Percentiles rank a stretch among this genome's conserved stretches.
Evolutionary conservation across 2,113 vertebrate species (phyloP).

Genomic region (Dolichallabes microphthalmus): DNA sequence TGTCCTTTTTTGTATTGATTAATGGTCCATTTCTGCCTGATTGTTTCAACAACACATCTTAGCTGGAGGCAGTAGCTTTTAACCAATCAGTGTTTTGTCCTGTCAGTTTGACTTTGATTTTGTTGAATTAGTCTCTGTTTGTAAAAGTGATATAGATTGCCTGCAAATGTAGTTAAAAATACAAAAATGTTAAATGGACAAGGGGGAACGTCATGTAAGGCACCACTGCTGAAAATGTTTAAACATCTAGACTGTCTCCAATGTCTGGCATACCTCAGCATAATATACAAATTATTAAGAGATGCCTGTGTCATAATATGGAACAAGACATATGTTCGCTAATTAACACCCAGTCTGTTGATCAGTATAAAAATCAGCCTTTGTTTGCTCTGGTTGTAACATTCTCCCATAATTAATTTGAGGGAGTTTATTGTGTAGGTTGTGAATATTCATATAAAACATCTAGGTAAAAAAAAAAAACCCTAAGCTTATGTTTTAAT

Average conservation of each 20-base stretch:
- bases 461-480: slow-evolving; percentile 57
- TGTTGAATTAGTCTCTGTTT: background rate
- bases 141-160: background rate
- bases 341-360: slow-evolving; percentile 16
- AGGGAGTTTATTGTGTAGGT: slow-evolving; percentile 15
- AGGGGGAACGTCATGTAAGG: background rate
- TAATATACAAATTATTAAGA: slow-evolving; percentile 3
- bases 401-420: slow-evolving; percentile 36
- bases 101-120: background rate
- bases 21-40: background rate
- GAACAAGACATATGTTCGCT: slow-evolving; percentile 1
- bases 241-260: background rate
- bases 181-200: background rate
- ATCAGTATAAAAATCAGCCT: slow-evolving; percentile 34
- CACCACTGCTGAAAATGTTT: background rate
- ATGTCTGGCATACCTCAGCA: background rate
- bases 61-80: background rate
- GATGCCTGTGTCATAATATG: background rate
- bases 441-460: slow-evolving; percentile 33
- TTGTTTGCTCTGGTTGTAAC: slow-evolving; percentile 43
- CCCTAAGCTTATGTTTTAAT: slow-evolving; percentile 37
- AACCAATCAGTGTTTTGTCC: background rate
- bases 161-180: background rate
- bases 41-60: background rate
- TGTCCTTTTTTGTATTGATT: background rate